Conservation (phyloP, 2,113 vertebrate species). For the Holacanthus passer region DNA sequence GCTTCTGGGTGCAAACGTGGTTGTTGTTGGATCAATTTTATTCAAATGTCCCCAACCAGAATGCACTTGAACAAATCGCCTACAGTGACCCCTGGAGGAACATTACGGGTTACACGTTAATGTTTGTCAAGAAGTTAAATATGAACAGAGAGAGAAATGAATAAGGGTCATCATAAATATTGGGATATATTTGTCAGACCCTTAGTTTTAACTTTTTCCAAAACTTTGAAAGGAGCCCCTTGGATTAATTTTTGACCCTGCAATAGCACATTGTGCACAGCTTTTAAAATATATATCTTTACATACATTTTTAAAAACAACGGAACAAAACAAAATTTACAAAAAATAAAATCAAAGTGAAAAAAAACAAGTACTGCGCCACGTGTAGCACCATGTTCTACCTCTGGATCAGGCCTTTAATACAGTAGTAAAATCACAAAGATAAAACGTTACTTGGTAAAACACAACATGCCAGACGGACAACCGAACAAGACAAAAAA, state of each 20-base stretch:
- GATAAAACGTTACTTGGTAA: slow-evolving; percentile 27
- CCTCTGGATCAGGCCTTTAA: slow-evolving; percentile 31
- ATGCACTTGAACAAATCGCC: not conserved
- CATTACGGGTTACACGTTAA: not conserved
- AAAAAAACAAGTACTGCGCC: not conserved
- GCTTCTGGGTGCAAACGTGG: not conserved
- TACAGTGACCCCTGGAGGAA: not conserved
- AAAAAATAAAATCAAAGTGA: not conserved
- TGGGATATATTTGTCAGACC: not conserved
- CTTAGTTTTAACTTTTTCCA: not conserved
- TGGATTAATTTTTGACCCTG: not conserved
- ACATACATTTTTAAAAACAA: not conserved
- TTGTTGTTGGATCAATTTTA: not conserved
- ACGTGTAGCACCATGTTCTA: not conserved
- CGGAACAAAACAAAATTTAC: not conserved
- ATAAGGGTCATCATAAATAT: not conserved
- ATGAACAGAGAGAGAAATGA: not conserved
- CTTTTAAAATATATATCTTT: not conserved
- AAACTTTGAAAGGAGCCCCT: not conserved
- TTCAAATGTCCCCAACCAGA: not conserved
- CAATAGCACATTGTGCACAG: not conserved
- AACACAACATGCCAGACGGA: slow-evolving; percentile 34
- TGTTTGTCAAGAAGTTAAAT: not conserved
- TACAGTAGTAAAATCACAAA: slow-evolving; percentile 9
- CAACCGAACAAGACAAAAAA: slow-evolving; percentile 1